phyloP scores from a whole-genome alignment of 1,140 invertebrate species.

The Megalonaias nervosa region DNA sequence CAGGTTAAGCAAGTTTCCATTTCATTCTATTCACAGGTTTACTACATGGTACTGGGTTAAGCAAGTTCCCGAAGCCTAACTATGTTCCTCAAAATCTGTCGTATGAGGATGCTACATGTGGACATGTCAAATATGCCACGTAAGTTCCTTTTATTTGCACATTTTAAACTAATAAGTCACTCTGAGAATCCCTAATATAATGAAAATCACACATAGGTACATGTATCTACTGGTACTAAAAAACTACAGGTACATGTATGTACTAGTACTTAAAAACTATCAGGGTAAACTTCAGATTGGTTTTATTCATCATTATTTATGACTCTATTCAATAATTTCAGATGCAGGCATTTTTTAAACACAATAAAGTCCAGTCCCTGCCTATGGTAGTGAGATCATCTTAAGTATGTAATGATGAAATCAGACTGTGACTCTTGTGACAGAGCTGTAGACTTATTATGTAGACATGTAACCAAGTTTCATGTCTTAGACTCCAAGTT shows the following conservation, averaged over 20 bases:
- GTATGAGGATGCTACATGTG: constrained; percentile 9
- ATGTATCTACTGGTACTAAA: constrained; percentile 3
- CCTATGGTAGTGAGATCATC: no score
- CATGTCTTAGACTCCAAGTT: no score
- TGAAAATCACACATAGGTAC: not conserved
- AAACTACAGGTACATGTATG: not conserved
- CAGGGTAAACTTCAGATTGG: not conserved
- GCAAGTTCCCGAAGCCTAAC: constrained; percentile 37
- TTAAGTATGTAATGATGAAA: no score
- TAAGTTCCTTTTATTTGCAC: constrained; percentile 38
- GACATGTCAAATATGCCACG: constrained; percentile 52
- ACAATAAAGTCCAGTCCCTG: no score
- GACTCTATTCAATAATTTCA: no score
- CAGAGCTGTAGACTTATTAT: no score
- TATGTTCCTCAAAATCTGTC: constrained; percentile 23
- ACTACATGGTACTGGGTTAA: constrained; percentile 63
- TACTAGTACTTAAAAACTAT: no score
- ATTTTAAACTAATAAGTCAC: not conserved
- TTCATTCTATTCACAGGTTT: constrained; percentile 48
- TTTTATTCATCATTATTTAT: no score
- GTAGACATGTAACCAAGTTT: no score
- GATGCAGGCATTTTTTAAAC: no score
- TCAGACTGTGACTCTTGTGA: no score
- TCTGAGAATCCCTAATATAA: not conserved
- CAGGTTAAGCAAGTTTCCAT: constrained; percentile 25